A percentile compares a stretch with the other conserved stretches of the same genome.
Evolutionary conservation across 2,888 invertebrate species (phyloP).

Genomic region (Hoplodrina blanda): DNA sequence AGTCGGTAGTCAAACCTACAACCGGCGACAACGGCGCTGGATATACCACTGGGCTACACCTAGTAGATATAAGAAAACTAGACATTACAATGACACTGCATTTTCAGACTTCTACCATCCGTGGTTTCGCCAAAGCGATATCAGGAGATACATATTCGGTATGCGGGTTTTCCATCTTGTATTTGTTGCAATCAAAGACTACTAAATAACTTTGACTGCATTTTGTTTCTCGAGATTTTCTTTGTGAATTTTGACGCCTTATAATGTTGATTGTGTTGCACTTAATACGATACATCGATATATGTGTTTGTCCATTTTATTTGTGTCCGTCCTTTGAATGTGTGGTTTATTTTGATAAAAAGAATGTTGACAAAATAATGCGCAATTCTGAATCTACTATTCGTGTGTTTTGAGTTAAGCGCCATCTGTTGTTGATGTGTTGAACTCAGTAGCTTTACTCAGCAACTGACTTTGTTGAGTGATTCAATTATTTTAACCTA

Average conservation of each 20-base stretch:
- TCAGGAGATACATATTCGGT: slow-evolving; percentile 83
- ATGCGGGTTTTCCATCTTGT: slow-evolving; percentile 69
- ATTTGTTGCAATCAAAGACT: slow-evolving; percentile 42
- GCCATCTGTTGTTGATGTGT: slow-evolving; percentile 61
- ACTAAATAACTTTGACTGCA: slow-evolving; percentile 42
- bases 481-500: slow-evolving; percentile 47
- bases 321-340: slow-evolving; percentile 46
- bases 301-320: slow-evolving; percentile 29
- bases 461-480: slow-evolving; percentile 2
- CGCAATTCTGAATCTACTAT: slow-evolving; percentile 11
- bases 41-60: not conserved
- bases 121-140: slow-evolving; percentile 77
- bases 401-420: slow-evolving; percentile 43
- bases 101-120: slow-evolving; percentile 83
- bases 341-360: slow-evolving; percentile 36
- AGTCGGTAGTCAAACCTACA: slow-evolving; percentile 5
- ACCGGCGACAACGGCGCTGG: not conserved
- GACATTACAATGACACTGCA: slow-evolving; percentile 24
- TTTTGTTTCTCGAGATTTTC: slow-evolving; percentile 13
- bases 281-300: not conserved
- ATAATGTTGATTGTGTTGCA: slow-evolving; percentile 19
- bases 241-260: slow-evolving; percentile 4
- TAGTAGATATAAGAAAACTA: not conserved
- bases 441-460: slow-evolving; percentile 22
- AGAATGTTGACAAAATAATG: slow-evolving; percentile 19